Evolutionary conservation across 2,888 invertebrate genomes (phyloP).

Genomic region (Bombyx huttoni): DNA sequence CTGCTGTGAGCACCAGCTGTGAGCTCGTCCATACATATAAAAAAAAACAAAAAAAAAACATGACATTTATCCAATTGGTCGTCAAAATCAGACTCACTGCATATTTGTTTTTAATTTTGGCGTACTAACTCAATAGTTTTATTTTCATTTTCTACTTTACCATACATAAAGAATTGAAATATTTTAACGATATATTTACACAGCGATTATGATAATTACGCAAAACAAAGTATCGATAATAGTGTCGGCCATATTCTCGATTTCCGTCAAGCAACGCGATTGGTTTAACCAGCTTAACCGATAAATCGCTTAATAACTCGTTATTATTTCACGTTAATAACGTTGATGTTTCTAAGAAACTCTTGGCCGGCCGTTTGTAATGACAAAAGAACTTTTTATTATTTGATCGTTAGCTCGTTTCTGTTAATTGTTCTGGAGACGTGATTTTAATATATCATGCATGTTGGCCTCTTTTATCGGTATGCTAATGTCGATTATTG

Average conservation of each 20-base stretch:
- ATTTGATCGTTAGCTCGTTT: slow-evolving; percentile 64
- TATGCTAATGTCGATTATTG: slow-evolving; percentile 45
- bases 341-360: slow-evolving; percentile 40
- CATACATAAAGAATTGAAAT: slow-evolving; percentile 25
- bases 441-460: slow-evolving; percentile 70
- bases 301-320: slow-evolving; percentile 18
- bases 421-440: slow-evolving; percentile 62
- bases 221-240: slow-evolving; percentile 12
- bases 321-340: neutral
- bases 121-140: neutral
- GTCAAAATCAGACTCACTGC: no score
- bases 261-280: slow-evolving; percentile 27
- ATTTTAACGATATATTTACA: slow-evolving; percentile 17
- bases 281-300: slow-evolving; percentile 29
- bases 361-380: slow-evolving; percentile 43
- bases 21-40: no score
- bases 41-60: no score
- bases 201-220: neutral
- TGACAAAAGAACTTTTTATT: slow-evolving; percentile 65
- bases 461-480: slow-evolving; percentile 55
- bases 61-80: no score
- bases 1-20: no score
- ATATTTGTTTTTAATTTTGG: no score
- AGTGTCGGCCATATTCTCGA: slow-evolving; percentile 40
- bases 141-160: neutral